Base-by-base conservation (phyloP, 2,113 vertebrate species). In the Phainopepla nitens region DNA sequence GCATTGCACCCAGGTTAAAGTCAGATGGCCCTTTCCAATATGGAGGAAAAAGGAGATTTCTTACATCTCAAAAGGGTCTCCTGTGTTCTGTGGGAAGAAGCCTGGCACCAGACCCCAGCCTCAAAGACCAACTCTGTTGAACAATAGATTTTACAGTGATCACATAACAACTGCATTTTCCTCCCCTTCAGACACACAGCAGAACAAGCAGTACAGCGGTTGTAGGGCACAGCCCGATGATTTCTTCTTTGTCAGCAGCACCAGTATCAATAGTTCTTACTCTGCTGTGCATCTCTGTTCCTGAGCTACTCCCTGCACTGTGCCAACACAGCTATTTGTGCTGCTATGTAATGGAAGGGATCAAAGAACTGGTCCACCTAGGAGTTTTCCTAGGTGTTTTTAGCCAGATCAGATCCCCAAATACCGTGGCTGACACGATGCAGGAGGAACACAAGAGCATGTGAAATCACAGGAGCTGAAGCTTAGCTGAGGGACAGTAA, bases 11-110 rank as follows among this genome's bases (percentile, higher is more conserved):
- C 27, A 53, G 50, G 56, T 70, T 62, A 19, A 92, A 87, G 62
- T 85, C 70, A 66, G 66, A 51, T 58, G 62, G 23, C 29, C 19
- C 42, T 69, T 93, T 72, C 64, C 64, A 77, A 23, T 7, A 14
- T 2, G 11, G 15, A 9, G 3, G 17, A 9, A 17, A 41, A 76
- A 11, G 11, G n/a, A 24, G 8, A 71, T 91, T 93, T 76, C 83
- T 75, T 53, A 45, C 57, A 69, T 45, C 65, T 91, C 81, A 17
- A 5, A 84, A 76, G 28, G 14, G 17, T 68, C 56, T 88, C 71
- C n/a, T 44, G 41, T 94, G 77, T 78, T 72, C 41, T 80, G 71
- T 70, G 85, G 36, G 64, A 88, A 88, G 78, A 76, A 93, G 33
- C 18, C 39, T 69, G 66, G 93, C 93, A 94, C 66, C 66, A 78